Percentiles rank a stretch among this genome's conserved stretches.
phyloP scores from a whole-genome alignment of 2,797 vertebrate genomes.

The Eupleurogrammus muticus region DNA sequence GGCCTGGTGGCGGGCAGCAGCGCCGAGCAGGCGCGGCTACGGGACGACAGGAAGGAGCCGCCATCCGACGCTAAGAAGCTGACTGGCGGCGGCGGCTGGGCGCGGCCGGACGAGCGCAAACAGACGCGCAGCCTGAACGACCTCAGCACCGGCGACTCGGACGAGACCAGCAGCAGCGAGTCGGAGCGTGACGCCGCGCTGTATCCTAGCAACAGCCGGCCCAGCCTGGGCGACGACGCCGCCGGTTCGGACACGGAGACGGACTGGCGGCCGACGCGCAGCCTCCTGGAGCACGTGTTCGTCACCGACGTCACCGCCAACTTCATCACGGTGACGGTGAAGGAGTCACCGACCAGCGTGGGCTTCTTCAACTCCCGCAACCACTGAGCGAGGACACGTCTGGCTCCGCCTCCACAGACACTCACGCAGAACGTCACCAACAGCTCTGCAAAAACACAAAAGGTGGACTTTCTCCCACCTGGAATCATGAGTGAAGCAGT shows the following conservation, averaged over 20 bases:
- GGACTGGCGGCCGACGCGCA: slow-evolving; percentile 90
- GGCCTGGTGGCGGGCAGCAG: not conserved
- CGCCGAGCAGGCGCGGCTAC: slow-evolving; percentile 9
- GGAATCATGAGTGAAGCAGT: no score
- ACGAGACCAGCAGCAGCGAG: slow-evolving; percentile 76
- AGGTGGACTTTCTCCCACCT: no score
- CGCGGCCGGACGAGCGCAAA: slow-evolving; percentile 59
- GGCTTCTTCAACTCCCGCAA: slow-evolving; percentile 92
- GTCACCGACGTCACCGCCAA: slow-evolving; percentile 96
- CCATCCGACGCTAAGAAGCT: slow-evolving; percentile 4
- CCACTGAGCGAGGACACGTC: slow-evolving; percentile 78
- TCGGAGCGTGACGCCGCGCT: slow-evolving; percentile 80
- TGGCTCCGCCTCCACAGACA: not conserved
- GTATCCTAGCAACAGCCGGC: slow-evolving; percentile 63
- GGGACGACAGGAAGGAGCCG: slow-evolving; percentile 38
- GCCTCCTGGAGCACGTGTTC: slow-evolving; percentile 93
- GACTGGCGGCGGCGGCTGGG: slow-evolving; percentile 21
- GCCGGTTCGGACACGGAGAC: slow-evolving; percentile 84
- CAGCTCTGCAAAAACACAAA: no score
- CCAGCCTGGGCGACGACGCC: slow-evolving; percentile 82
- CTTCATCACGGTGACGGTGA: slow-evolving; percentile 95
- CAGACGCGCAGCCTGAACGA: slow-evolving; percentile 77
- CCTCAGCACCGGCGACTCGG: slow-evolving; percentile 86
- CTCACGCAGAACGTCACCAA: no score
- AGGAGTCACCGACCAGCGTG: slow-evolving; percentile 95